These are phyloP conservation scores for Himalopsyche anomala DNA, from an alignment of 2,888 invertebrate genomes.

Conservation along the genomic window DNA sequence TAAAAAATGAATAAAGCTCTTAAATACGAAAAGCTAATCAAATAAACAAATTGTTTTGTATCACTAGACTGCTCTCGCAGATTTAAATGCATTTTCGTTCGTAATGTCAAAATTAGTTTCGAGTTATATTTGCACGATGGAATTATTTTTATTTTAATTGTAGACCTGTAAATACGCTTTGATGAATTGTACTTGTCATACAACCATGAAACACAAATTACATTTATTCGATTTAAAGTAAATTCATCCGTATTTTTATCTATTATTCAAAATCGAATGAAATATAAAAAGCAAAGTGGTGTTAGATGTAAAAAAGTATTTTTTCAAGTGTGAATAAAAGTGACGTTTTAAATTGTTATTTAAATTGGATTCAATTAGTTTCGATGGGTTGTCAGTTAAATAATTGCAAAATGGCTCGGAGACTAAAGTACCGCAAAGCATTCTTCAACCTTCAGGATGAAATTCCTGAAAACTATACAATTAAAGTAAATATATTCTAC, in stretches of 20 bases:
- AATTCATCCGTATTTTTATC: too few relatives aligned
- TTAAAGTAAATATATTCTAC: not conserved
- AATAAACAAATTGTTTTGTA: not conserved
- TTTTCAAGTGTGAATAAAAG: too few relatives aligned
- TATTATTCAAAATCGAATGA: too few relatives aligned
- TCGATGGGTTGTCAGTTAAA: too few relatives aligned
- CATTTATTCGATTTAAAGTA: not conserved
- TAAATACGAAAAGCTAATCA: not conserved
- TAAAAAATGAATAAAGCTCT: too few relatives aligned
- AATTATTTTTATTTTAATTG: not conserved
- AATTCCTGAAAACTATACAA: conserved; percentile 8
- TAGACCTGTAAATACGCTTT: not conserved
- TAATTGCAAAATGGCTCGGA: not conserved
- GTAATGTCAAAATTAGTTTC: not conserved
- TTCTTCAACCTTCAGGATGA: not conserved
- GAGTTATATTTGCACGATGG: not conserved
- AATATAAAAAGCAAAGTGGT: too few relatives aligned
- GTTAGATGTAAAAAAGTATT: too few relatives aligned
- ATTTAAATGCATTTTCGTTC: not conserved
- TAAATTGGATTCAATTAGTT: too few relatives aligned
- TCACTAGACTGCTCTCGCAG: not conserved
- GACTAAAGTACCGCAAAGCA: conserved; percentile 14
- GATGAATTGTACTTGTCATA: not conserved
- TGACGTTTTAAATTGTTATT: too few relatives aligned
- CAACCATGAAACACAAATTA: not conserved